phyloP scores from a whole-genome alignment of 2,113 vertebrate species.

The Loxodonta africana region DNA sequence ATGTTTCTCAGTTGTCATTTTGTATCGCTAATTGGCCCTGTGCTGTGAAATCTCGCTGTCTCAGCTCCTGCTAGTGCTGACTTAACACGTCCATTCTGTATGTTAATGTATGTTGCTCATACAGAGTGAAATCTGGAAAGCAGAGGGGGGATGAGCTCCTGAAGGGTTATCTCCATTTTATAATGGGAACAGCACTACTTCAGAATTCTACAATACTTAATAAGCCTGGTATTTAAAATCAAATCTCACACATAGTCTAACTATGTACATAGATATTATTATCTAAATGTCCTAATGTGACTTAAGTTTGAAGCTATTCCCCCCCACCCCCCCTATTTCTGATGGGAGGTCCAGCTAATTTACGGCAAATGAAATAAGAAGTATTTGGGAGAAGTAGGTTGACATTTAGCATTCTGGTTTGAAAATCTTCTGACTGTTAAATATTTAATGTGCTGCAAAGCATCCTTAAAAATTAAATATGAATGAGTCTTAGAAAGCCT shows the following conservation, averaged over 20 bases:
- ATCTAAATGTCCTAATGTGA: slow-evolving; percentile 3
- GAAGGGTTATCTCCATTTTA: slow-evolving; percentile 60
- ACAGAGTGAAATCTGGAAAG: slow-evolving; percentile 58
- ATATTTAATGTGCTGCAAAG: slow-evolving; percentile 86
- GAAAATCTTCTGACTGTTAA: slow-evolving; percentile 81
- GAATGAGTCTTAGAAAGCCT: slow-evolving; percentile 82
- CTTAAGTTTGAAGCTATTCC: slow-evolving; percentile 53
- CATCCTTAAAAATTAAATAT: slow-evolving; percentile 86
- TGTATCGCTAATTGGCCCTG: slow-evolving; percentile 58
- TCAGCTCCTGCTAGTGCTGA: neutral
- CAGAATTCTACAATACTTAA: slow-evolving; percentile 37
- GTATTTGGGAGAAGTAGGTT: slow-evolving; percentile 81
- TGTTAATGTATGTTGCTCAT: slow-evolving; percentile 29
- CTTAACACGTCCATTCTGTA: slow-evolving; percentile 21
- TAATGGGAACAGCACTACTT: slow-evolving; percentile 16
- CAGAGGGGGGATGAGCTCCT: neutral
- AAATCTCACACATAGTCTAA: slow-evolving; percentile 20
- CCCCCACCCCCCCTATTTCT: neutral
- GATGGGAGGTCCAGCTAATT: slow-evolving; percentile 67
- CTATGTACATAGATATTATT: slow-evolving; percentile 51
- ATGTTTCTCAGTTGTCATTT: slow-evolving; percentile 65
- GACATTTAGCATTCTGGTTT: slow-evolving; percentile 84
- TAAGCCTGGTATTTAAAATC: slow-evolving; percentile 35
- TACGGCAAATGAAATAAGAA: slow-evolving; percentile 73
- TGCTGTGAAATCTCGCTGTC: neutral